Evolutionary conservation across 2,797 vertebrate genomes (phyloP), one percentile per base, ranked within the genome.

Genomic region (Austrolebias charrua): DNA sequence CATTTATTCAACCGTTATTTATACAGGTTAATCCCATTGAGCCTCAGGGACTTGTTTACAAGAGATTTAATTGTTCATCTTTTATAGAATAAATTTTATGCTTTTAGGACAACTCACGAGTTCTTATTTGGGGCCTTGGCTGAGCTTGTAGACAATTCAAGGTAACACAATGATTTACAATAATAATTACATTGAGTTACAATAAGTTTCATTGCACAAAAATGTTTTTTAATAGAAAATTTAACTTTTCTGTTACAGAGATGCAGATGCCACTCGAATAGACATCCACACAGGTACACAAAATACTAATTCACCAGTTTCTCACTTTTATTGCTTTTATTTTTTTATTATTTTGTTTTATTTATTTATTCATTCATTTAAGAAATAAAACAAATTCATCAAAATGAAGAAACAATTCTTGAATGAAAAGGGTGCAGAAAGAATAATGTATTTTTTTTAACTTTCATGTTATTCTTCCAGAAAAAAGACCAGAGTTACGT

Each of bases 111-210:
- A 71, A 99, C 98, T 38, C 98, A 99, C 3, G 98, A 99, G 86
- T 99, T 99, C 85, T 91, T 99, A 71, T 99, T 99, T 88, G 98
- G 98, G 82, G 98, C 97, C 56, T 91, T 99, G 90, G 97, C 98
- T 46, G 98, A 99, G 82, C 94, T 99, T 72, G 96, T 99, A 79
- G 97, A 99, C 91, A 99, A 99, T 76, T 97, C 98, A 84, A 98
- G 98, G 98, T 99, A 95, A 29, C 10, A 5, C 24, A 24, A 54
- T 44, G 0, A 62, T 59, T 70, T 52, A 1, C 48, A 40, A 14
- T 9, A 24, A 2, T n/a, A 2, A 11, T 1, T 45, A 1, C 5
- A n/a, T 59, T 4, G 24, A 10, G 49, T 13, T 11, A 28, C n/a
- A 6, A 42, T 48, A 64, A 47, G 1, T 10, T 12, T 6, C 8